Evolutionary conservation across 2,113 vertebrate genomes (phyloP).

Genomic region (Xenopus borealis): DNA sequence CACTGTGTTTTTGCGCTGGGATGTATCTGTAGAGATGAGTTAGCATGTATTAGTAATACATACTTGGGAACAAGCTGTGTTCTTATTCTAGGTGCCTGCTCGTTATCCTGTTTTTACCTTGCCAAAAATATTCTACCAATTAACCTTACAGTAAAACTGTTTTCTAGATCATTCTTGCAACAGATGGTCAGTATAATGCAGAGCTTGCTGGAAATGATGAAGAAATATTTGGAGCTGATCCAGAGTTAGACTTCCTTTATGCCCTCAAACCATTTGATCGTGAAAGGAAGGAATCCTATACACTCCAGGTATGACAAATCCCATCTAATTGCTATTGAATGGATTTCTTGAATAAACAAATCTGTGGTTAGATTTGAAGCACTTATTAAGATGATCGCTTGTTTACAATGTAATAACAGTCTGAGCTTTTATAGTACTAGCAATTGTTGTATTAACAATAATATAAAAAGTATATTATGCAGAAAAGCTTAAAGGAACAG

Average conservation of each 20-base stretch:
- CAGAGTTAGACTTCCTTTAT: conserved; percentile 66
- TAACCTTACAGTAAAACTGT: conserved; percentile 31
- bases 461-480: too few relatives aligned
- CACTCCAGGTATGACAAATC: conserved; percentile 63
- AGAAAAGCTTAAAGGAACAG: too few relatives aligned
- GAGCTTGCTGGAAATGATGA: conserved; percentile 61
- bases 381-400: too few relatives aligned
- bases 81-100: neutral
- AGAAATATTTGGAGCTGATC: conserved; percentile 75
- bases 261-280: conserved; percentile 73
- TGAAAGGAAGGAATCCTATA: conserved; percentile 75
- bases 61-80: neutral
- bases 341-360: neutral
- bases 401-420: too few relatives aligned
- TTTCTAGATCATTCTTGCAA: conserved; percentile 24
- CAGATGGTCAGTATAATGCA: conserved; percentile 59
- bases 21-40: neutral
- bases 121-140: conserved; percentile 16
- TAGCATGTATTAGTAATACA: neutral
- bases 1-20: too few relatives aligned
- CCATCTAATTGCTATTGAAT: neutral
- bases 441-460: too few relatives aligned
- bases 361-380: neutral
- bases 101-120: neutral
- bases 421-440: too few relatives aligned